Percentiles rank a stretch among this genome's conserved stretches.
Evolutionary conservation across 2,888 invertebrate species (phyloP).

Genomic region (Tyria jacobaeae): DNA sequence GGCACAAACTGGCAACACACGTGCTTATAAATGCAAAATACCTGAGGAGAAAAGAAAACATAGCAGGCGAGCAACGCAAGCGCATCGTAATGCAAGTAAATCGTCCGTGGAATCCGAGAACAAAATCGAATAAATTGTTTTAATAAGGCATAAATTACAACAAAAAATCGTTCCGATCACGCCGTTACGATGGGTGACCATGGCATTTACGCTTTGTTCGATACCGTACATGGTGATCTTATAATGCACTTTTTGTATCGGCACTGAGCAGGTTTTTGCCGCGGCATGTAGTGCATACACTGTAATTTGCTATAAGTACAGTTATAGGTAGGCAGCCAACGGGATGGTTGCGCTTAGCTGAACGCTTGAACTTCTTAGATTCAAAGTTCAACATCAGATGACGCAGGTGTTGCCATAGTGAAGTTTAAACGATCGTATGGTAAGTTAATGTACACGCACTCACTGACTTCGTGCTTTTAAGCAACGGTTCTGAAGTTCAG

Average conservation of each 20-base stretch:
- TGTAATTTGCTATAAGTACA: conserved; percentile 63
- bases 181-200: conserved; percentile 82
- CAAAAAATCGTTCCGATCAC: conserved; percentile 73
- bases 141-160: conserved; percentile 80
- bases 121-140: conserved; percentile 81
- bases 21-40: conserved; percentile 69
- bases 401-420: conserved; percentile 34
- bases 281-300: conserved; percentile 51
- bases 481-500: conserved; percentile 24
- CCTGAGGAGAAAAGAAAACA: conserved; percentile 74
- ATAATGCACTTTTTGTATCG: conserved; percentile 74
- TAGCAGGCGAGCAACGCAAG: conserved; percentile 55
- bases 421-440: conserved; percentile 41
- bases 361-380: conserved; percentile 36
- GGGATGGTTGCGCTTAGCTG: conserved; percentile 55
- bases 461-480: conserved; percentile 19
- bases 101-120: conserved; percentile 76
- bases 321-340: conserved; percentile 59
- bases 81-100: conserved; percentile 71
- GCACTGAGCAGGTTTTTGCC: conserved; percentile 56
- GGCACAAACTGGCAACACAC: conserved; percentile 33
- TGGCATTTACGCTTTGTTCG: conserved; percentile 84
- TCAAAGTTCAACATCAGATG: conserved; percentile 25
- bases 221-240: conserved; percentile 71
- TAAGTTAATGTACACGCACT: conserved; percentile 44